phyloP scores from a whole-genome alignment of 2,888 invertebrate genomes.

The Athripsodes cinereus region DNA sequence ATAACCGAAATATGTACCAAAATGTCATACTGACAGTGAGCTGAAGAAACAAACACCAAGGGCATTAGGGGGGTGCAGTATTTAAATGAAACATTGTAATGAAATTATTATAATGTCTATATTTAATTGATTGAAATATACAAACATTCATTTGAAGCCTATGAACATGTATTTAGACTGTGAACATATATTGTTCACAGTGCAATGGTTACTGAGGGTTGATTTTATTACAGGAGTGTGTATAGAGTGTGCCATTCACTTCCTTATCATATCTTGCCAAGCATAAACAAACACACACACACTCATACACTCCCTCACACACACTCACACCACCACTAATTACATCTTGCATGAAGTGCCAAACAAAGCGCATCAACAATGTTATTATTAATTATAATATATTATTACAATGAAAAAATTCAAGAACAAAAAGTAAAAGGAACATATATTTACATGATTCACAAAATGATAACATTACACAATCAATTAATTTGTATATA shows the following conservation, averaged over 20 bases:
- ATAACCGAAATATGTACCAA: too few relatives aligned
- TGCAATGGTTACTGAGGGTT: background rate
- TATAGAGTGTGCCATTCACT: too few relatives aligned
- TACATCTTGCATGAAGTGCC: background rate
- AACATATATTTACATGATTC: slow-evolving; percentile 17
- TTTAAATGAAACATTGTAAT: slow-evolving; percentile 6
- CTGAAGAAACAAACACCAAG: too few relatives aligned
- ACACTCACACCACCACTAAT: background rate
- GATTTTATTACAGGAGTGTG: too few relatives aligned
- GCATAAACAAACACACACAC: slow-evolving; percentile 1
- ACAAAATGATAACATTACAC: slow-evolving; percentile 5
- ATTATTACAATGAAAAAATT: too few relatives aligned
- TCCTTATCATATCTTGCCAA: too few relatives aligned
- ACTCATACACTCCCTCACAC: background rate
- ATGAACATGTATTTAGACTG: slow-evolving; percentile 8
- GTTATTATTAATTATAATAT: background rate
- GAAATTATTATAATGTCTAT: slow-evolving; percentile 14
- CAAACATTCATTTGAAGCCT: slow-evolving; percentile 20
- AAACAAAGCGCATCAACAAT: slow-evolving; percentile 8
- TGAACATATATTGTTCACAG: slow-evolving; percentile 1
- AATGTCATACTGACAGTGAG: too few relatives aligned
- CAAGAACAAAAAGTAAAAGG: slow-evolving; percentile 16
- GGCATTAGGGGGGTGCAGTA: too few relatives aligned
- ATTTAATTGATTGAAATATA: slow-evolving; percentile 22
- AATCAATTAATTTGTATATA: background rate